These are phyloP conservation scores for Panagrolaimus sp. DNA, from an alignment of 1,140 invertebrate species.

Conservation along the genomic window DNA sequence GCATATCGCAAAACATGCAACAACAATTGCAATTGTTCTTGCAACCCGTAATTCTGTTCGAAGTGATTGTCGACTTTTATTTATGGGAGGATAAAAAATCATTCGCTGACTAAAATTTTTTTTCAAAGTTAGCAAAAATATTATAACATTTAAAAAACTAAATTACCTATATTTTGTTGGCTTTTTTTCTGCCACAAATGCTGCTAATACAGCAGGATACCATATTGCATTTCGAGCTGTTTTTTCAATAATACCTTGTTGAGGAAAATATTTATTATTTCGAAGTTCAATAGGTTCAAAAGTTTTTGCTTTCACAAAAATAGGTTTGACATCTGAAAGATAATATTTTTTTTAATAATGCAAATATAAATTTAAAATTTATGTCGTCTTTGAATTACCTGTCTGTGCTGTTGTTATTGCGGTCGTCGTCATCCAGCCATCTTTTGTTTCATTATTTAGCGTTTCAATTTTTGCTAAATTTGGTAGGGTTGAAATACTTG, in stretches of 20 bases:
- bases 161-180: constrained; percentile 19
- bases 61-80: constrained; percentile 26
- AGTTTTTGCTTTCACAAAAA: too few species aligned
- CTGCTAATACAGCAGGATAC: constrained; percentile 47
- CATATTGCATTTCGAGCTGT: constrained; percentile 24
- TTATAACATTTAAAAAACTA: constrained; percentile 3
- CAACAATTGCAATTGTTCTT: constrained; percentile 84
- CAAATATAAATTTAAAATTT: too few species aligned
- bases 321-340: too few species aligned
- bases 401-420: too few species aligned
- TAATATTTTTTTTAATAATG: too few species aligned
- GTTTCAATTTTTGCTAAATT: background rate
- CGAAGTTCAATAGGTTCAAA: too few species aligned
- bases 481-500: background rate
- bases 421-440: too few species aligned
- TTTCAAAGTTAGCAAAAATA: background rate
- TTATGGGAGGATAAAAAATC: constrained; percentile 31
- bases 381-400: too few species aligned
- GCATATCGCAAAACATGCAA: constrained; percentile 88
- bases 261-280: too few species aligned
- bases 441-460: too few species aligned
- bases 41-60: constrained; percentile 54
- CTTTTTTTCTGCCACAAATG: constrained; percentile 31
- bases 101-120: constrained; percentile 35
- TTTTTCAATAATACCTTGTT: background rate